Base-by-base conservation (phyloP, 2,113 vertebrate species). In the Malurus melanocephalus region DNA sequence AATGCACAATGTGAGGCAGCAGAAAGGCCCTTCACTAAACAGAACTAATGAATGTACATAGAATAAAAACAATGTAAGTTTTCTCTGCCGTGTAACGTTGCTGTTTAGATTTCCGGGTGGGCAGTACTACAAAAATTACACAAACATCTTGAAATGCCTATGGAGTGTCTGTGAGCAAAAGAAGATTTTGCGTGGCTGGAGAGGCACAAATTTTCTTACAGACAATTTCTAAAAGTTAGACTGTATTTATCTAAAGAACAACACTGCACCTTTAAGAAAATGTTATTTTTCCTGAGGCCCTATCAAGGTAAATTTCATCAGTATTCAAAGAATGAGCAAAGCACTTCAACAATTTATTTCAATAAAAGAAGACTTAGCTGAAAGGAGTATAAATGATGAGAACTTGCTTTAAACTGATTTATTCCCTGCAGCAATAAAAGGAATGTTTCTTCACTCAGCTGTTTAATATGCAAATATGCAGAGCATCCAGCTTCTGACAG, bases 401-500 rank as follows among this genome's bases (percentile, higher is more conserved):
- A 98, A 98, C 98, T 99, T 99, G 98, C 98, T 99, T 98, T 99
- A 99, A 98, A 98, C 98, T 99, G 99, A 99, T 99, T 99, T 99
- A 99, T 99, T 98, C 98, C 98, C 98, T 98, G 97, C 96, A 97
- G 98, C 98, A 98, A 99, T 99, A 99, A 99, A 99, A 98, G 97
- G 98, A 98, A 98, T 98, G 97, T 97, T 98, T 97, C 98, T 98
- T 98, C 98, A 98, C 97, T 98, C 96, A 97, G 98, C 98, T 99
- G 98, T 99, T 99, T 99, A 99, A 99, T 99, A 99, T 99, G 99
- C 98, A 98, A 99, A 99, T 99, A 99, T 99, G 99, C 99, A 99
- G 98, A 99, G 99, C 98, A 98, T 98, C 98, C 98, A 98, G 97
- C 97, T 97, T 96, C 98, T 99, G 99, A 99, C 99, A 99, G 98